These are phyloP conservation scores for Gymnosoma rotundatum DNA, from an alignment of 2,888 invertebrate genomes.

Conservation along the genomic window DNA sequence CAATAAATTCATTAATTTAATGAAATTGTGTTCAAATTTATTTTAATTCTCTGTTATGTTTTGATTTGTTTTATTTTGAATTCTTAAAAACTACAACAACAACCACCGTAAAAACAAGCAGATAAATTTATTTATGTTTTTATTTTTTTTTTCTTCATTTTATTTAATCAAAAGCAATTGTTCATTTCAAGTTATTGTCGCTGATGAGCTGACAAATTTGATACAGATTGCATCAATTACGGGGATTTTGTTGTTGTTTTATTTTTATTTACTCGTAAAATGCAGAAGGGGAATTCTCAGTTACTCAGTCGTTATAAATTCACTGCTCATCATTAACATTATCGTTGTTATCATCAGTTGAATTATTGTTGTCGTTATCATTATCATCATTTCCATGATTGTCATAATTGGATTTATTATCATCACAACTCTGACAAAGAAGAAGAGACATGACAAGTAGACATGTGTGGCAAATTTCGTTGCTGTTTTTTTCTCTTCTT, in stretches of 20 bases:
- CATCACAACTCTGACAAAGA: conserved; percentile 22
- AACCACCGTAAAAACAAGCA: conserved; percentile 6
- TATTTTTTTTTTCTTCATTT: conserved; percentile 48
- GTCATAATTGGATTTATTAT: conserved; percentile 70
- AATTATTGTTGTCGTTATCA: conserved; percentile 33
- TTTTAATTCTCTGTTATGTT: conserved; percentile 48
- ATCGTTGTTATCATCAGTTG: conserved; percentile 37
- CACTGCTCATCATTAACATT: conserved; percentile 38
- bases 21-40: conserved; percentile 70
- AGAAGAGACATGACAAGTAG: conserved; percentile 7
- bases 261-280: conserved; percentile 11
- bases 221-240: conserved; percentile 55
- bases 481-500: conserved; percentile 14
- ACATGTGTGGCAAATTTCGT: conserved; percentile 52
- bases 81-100: not conserved
- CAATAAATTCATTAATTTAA: conserved; percentile 65
- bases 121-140: conserved; percentile 45
- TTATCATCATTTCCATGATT: conserved; percentile 52
- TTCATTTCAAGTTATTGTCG: conserved; percentile 72
- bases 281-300: conserved; percentile 8
- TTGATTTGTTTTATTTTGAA: conserved; percentile 45
- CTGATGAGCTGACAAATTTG: conserved; percentile 58
- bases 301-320: conserved; percentile 9
- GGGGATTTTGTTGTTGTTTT: conserved; percentile 38
- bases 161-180: conserved; percentile 73